Conservation (phyloP, 2,797 vertebrate genomes). For the Leptoclinus maculatus region DNA sequence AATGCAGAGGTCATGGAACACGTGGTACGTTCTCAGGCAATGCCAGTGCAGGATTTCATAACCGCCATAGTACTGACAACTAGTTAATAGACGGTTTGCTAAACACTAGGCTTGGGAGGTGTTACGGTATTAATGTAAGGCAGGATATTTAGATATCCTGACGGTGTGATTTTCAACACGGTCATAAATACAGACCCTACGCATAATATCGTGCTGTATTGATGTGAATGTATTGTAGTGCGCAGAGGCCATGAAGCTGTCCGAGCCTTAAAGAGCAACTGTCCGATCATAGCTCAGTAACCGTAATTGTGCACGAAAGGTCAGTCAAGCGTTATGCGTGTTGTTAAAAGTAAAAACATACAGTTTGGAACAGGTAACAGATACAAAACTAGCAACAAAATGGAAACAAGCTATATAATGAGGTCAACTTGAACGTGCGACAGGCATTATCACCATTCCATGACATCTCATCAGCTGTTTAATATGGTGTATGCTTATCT, state of each 20-base stretch:
- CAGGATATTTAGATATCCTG: background rate
- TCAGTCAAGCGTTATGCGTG: no score
- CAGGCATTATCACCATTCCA: background rate
- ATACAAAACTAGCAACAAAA: background rate
- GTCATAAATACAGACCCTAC: background rate
- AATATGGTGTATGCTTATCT: background rate
- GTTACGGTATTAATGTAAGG: background rate
- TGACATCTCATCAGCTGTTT: background rate
- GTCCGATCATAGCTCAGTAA: background rate
- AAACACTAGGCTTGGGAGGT: background rate
- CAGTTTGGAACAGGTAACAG: background rate
- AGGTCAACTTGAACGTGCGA: background rate
- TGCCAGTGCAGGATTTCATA: background rate
- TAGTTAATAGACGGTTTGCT: background rate
- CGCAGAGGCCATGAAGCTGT: no score
- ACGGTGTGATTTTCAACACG: no score
- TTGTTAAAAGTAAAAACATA: no score
- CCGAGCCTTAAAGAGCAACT: background rate
- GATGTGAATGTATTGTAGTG: background rate
- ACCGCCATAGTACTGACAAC: background rate
- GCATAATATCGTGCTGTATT: background rate
- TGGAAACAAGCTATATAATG: background rate
- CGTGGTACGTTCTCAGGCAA: slow-evolving; percentile 1
- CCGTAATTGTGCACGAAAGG: background rate
- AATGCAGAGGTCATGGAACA: slow-evolving; percentile 34